phyloP scores from a whole-genome alignment of 2,113 vertebrate genomes.

The Furnarius figulus region DNA sequence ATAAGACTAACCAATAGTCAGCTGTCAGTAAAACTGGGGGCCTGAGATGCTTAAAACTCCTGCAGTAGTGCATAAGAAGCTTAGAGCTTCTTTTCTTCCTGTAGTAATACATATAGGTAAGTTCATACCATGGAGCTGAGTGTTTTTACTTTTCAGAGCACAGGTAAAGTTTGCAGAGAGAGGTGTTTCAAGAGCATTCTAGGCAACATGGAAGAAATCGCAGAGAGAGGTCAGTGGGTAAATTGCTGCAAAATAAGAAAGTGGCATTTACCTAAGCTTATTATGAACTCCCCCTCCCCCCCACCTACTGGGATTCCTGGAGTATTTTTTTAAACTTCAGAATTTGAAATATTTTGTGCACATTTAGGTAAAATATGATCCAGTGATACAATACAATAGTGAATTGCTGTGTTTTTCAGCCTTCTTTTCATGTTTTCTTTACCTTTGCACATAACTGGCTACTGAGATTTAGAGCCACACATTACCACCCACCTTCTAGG shows the following conservation, averaged over 20 bases:
- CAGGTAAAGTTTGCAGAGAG: not conserved
- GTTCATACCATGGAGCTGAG: not conserved
- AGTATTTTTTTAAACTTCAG: constrained; percentile 54
- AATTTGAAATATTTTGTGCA: constrained; percentile 63
- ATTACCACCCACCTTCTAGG: constrained; percentile 59
- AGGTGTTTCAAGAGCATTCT: not conserved
- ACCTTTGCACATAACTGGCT: constrained; percentile 34
- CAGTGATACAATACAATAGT: constrained; percentile 65
- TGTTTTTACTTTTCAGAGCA: not conserved
- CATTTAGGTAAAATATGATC: constrained; percentile 64
- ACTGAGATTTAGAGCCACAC: constrained; percentile 11
- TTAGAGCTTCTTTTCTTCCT: not conserved
- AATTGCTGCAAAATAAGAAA: constrained; percentile 56
- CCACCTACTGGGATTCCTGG: constrained; percentile 27
- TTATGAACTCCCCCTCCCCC: not conserved
- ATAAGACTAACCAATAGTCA: not conserved
- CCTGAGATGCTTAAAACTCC: not conserved
- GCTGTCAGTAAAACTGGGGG: not conserved
- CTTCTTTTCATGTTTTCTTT: constrained; percentile 64
- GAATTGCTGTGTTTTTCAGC: constrained; percentile 55
- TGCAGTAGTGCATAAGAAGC: not conserved
- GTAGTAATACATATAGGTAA: not conserved
- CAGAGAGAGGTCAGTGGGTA: not conserved
- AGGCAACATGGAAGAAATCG: not conserved
- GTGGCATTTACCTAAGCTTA: constrained; percentile 38